Conservation (phyloP, 2,888 invertebrate genomes). For the Glyphotaelius pellucidus region DNA sequence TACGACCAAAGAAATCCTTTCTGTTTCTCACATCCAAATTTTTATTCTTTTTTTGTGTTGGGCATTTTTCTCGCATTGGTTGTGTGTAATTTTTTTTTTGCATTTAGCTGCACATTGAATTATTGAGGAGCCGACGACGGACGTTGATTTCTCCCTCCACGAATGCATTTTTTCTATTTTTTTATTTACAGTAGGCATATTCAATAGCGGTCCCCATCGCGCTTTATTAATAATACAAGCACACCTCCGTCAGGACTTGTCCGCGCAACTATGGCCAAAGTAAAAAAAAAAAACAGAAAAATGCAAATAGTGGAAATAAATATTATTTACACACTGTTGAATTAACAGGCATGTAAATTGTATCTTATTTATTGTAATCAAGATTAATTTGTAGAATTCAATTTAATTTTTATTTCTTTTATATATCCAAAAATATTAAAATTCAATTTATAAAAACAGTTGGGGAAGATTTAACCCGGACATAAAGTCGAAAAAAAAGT, state of each 20-base stretch:
- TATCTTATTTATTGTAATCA: no score
- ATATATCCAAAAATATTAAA: no score
- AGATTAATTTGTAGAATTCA: no score
- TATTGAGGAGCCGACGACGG: slow-evolving; percentile 57
- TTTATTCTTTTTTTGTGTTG: not conserved
- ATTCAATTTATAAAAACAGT: no score
- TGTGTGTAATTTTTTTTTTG: slow-evolving; percentile 31
- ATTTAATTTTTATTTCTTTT: no score
- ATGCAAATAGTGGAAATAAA: not conserved
- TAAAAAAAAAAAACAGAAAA: no score
- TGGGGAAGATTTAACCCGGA: no score
- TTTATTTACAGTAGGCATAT: slow-evolving; percentile 43
- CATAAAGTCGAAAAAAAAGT: no score
- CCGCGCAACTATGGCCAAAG: not conserved
- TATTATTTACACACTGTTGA: no score
- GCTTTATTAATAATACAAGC: not conserved
- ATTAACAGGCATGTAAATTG: no score
- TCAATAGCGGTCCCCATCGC: slow-evolving; percentile 21
- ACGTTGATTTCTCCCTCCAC: slow-evolving; percentile 48
- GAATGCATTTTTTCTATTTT: slow-evolving; percentile 39
- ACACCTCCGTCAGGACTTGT: not conserved
- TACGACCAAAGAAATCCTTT: not conserved
- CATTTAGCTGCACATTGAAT: slow-evolving; percentile 57
- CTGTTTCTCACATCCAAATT: not conserved
- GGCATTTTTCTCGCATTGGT: slow-evolving; percentile 52